Conservation (phyloP, 2,113 vertebrate genomes). For the Eretmochelys imbricata region DNA sequence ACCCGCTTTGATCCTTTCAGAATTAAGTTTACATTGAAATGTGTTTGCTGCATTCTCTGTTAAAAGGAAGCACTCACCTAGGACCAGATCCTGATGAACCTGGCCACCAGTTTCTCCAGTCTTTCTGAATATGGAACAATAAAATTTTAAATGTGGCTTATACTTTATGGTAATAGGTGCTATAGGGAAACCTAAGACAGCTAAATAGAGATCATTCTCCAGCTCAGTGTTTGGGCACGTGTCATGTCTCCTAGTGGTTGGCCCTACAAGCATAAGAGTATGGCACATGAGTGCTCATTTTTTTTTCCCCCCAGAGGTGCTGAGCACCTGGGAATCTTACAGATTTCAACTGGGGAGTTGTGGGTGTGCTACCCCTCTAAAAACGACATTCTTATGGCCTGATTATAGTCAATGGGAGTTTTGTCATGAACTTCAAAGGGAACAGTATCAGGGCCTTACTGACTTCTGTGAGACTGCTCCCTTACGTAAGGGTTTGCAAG, state of each 20-base stretch:
- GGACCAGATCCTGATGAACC: not conserved
- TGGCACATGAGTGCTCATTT: not conserved
- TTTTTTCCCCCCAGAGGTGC: not conserved
- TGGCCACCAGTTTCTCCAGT: not conserved
- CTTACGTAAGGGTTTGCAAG: not conserved
- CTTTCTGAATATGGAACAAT: not conserved
- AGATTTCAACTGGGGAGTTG: not conserved
- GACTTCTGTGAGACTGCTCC: not conserved
- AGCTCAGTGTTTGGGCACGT: too few species aligned
- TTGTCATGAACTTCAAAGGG: accelerated
- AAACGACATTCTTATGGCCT: not conserved
- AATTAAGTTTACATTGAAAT: not conserved
- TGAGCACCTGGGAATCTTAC: not conserved
- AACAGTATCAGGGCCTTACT: not conserved
- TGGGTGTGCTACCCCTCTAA: not conserved
- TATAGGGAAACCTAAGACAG: too few species aligned
- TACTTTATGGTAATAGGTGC: not conserved
- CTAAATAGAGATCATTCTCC: too few species aligned
- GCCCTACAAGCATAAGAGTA: too few species aligned
- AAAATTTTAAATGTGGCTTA: not conserved
- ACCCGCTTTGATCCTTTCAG: not conserved
- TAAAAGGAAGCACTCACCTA: not conserved
- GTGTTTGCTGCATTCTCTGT: not conserved
- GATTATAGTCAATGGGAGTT: not conserved
- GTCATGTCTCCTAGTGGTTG: too few species aligned